Conservation (phyloP, 2,113 vertebrate genomes). For the Pristiophorus japonicus region DNA sequence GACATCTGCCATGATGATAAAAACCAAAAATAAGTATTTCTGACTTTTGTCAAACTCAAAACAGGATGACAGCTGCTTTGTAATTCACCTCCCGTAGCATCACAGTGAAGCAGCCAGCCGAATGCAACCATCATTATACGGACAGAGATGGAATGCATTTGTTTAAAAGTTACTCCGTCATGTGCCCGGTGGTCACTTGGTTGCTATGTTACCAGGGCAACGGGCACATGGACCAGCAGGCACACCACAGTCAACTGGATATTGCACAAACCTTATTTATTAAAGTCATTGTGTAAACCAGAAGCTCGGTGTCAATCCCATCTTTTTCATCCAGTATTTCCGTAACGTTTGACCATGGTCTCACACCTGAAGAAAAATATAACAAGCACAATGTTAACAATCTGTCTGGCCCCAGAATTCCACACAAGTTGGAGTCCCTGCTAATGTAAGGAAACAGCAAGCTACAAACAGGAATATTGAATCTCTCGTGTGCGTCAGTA, state of each 20-base stretch:
- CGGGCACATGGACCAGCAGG: not conserved
- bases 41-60: not conserved
- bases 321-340: conserved; percentile 94
- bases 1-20: not conserved
- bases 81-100: not conserved
- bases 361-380: conserved; percentile 58
- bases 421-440: not conserved
- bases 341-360: conserved; percentile 84
- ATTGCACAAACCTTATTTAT: conserved; percentile 81
- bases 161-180: not conserved
- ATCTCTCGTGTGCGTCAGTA: not conserved
- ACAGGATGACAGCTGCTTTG: not conserved
- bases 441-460: not conserved
- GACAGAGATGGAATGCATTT: not conserved
- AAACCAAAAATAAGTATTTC: not conserved
- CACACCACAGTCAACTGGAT: not conserved
- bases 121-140: not conserved
- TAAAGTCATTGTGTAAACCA: conserved; percentile 91
- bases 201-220: not conserved
- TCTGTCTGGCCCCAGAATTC: not conserved
- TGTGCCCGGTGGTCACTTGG: not conserved
- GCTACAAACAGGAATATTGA: not conserved
- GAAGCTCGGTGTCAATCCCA: conserved; percentile 85
- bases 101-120: not conserved
- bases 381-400: not conserved